A percentile compares a stretch with the other conserved stretches of the same genome.
These are phyloP conservation scores for Unio delphinus DNA, from an alignment of 2,888 invertebrate species.

Conservation along the genomic window DNA sequence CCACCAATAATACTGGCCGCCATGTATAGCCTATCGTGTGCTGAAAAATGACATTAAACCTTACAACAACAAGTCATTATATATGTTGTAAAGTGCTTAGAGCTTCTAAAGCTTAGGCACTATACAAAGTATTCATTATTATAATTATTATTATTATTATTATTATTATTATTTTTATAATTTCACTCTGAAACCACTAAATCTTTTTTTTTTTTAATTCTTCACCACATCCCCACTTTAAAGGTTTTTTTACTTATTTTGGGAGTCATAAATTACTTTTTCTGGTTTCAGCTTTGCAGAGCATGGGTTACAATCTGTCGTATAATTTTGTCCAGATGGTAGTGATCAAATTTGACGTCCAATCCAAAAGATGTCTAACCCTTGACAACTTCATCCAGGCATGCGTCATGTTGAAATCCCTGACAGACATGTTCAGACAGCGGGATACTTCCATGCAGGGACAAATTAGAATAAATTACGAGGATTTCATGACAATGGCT, in stretches of 20 bases:
- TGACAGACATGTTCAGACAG: conserved; percentile 84
- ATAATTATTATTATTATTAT: too few relatives aligned
- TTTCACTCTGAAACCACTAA: too few relatives aligned
- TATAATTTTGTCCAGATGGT: conserved; percentile 84
- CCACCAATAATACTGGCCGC: too few relatives aligned
- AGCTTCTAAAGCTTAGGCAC: too few relatives aligned
- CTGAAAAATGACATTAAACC: too few relatives aligned
- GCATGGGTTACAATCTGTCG: conserved; percentile 91
- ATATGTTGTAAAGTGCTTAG: too few relatives aligned
- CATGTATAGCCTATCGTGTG: too few relatives aligned
- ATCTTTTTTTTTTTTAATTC: not conserved
- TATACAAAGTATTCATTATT: too few relatives aligned
- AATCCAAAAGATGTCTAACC: conserved; percentile 78
- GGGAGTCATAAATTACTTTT: not conserved
- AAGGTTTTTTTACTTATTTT: not conserved
- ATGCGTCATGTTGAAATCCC: conserved; percentile 86
- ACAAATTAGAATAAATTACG: conserved; percentile 87
- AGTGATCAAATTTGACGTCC: conserved; percentile 80
- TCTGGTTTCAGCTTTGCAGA: conserved; percentile 79
- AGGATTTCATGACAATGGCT: conserved; percentile 90
- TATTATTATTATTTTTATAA: too few relatives aligned
- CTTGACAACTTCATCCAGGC: conserved; percentile 91
- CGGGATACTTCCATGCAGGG: conserved; percentile 87
- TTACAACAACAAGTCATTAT: too few relatives aligned
- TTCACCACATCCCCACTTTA: not conserved